Percentiles rank a stretch among this genome's conserved stretches.
phyloP scores from a whole-genome alignment of 2,888 invertebrate genomes.

The Hesperia comma region DNA sequence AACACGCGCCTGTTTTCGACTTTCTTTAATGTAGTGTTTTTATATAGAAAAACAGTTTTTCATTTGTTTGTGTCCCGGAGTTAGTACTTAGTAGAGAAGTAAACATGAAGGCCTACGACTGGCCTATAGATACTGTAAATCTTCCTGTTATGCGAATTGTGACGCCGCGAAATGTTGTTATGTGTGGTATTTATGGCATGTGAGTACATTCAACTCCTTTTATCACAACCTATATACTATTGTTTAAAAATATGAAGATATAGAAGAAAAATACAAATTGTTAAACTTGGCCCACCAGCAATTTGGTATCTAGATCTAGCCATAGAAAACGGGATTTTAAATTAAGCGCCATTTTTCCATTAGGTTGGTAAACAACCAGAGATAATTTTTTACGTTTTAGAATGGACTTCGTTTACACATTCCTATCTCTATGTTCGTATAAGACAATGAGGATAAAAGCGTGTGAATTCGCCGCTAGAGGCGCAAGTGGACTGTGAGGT shows the following conservation, averaged over 20 bases:
- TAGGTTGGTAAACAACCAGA: no score
- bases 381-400: no score
- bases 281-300: no score
- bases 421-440: no score
- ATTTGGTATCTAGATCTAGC: no score
- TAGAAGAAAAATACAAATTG: no score
- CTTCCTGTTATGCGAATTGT: constrained; percentile 71
- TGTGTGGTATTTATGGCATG: constrained; percentile 71
- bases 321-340: background rate
- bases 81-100: constrained; percentile 18
- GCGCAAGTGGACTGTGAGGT: no score
- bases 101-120: constrained; percentile 63
- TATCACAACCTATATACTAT: no score
- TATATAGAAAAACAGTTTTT: background rate
- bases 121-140: constrained; percentile 66
- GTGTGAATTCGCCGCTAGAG: no score
- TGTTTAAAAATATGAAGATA: no score
- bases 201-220: constrained; percentile 53
- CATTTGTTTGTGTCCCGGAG: background rate
- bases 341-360: background rate
- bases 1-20: constrained; percentile 25
- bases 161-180: constrained; percentile 61
- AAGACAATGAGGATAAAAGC: no score
- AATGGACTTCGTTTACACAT: no score
- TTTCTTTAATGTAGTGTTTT: constrained; percentile 5